Conservation (phyloP, 2,113 vertebrate species). For the Lophura nycthemera region DNA sequence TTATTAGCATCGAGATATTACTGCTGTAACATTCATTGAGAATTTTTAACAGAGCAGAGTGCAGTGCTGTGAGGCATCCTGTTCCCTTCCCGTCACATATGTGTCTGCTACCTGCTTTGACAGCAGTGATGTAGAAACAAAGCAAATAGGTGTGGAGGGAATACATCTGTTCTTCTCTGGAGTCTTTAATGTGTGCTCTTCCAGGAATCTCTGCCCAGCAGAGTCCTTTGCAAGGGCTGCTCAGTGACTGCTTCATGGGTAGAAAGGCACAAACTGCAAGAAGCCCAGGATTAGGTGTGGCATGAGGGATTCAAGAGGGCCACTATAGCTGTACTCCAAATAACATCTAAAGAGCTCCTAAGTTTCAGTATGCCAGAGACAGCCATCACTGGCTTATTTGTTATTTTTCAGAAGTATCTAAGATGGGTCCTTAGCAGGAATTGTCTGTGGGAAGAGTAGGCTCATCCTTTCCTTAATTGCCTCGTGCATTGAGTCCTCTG, state of each 20-base stretch:
- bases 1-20: not conserved
- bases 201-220: not conserved
- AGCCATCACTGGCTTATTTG: not conserved
- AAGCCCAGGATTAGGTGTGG: not conserved
- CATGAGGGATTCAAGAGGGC: accelerated
- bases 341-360: not conserved
- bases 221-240: not conserved
- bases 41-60: not conserved
- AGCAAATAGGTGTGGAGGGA: not conserved
- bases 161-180: not conserved
- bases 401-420: not conserved
- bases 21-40: not conserved
- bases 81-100: not conserved
- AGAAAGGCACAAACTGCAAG: not conserved
- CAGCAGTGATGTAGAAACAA: not conserved
- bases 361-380: not conserved
- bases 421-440: not conserved
- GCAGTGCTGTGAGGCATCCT: not conserved
- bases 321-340: not conserved
- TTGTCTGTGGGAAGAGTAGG: accelerated
- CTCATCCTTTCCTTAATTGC: not conserved
- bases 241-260: not conserved
- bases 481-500: not conserved
- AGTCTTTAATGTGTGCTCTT: not conserved
- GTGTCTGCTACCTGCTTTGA: not conserved